A percentile compares a stretch with the other conserved stretches of the same genome.
phyloP scores from a whole-genome alignment of 1,140 invertebrate genomes.

The Bombyx mandarina region DNA sequence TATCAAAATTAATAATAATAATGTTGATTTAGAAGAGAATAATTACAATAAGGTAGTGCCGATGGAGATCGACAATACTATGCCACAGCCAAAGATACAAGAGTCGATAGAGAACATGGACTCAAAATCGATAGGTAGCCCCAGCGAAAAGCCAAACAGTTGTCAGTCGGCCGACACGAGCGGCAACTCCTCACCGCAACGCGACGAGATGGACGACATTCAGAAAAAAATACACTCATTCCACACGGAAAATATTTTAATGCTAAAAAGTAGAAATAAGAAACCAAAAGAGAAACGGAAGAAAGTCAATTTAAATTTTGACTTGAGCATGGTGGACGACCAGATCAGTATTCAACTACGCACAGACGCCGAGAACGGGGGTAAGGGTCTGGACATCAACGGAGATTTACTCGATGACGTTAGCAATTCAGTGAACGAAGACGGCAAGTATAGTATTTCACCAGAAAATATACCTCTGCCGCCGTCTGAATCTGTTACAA shows the following conservation, averaged over 20 bases:
- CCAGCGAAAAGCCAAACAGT: slow-evolving; percentile 49
- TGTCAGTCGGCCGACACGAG: slow-evolving; percentile 64
- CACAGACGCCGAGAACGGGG: slow-evolving; percentile 42
- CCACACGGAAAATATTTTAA: slow-evolving; percentile 73
- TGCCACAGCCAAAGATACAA: slow-evolving; percentile 43
- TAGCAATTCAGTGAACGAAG: slow-evolving; percentile 32
- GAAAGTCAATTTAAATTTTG: slow-evolving; percentile 69
- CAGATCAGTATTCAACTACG: slow-evolving; percentile 66
- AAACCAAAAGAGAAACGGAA: slow-evolving; percentile 71
- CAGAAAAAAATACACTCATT: slow-evolving; percentile 74
- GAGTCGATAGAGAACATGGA: slow-evolving; percentile 46
- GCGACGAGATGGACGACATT: slow-evolving; percentile 73
- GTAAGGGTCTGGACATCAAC: slow-evolving; percentile 39
- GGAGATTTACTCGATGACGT: slow-evolving; percentile 49
- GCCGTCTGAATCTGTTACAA: slow-evolving; percentile 47
- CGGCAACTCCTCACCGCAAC: slow-evolving; percentile 62
- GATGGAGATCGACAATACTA: slow-evolving; percentile 59
- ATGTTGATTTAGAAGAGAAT: slow-evolving; percentile 44
- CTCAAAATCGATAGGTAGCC: slow-evolving; percentile 40
- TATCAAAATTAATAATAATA: slow-evolving; percentile 45
- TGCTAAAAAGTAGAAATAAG: slow-evolving; percentile 73
- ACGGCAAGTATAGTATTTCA: slow-evolving; percentile 36
- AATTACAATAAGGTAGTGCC: slow-evolving; percentile 52
- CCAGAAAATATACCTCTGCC: slow-evolving; percentile 61
- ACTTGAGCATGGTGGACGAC: slow-evolving; percentile 68